Evolutionary conservation across 2,113 vertebrate species (phyloP).

Genomic region (Mastomys coucha): DNA sequence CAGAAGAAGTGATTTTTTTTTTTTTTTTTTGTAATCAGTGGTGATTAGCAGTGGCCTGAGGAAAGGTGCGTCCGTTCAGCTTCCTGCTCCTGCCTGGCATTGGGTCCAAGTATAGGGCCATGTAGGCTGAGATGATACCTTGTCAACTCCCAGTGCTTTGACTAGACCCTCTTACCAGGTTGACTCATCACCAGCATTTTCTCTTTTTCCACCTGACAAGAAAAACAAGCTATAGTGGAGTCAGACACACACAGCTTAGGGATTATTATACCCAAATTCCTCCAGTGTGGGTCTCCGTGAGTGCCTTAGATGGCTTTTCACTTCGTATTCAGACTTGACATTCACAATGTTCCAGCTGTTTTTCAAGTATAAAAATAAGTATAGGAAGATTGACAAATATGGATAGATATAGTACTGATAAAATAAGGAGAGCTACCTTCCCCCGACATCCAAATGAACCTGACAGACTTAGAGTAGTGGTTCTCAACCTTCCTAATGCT

Average conservation of each 20-base stretch:
- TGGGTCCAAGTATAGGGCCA: slow-evolving; percentile 34
- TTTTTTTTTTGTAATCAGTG: slow-evolving; percentile 59
- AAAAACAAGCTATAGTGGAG: not conserved
- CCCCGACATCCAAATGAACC: not conserved
- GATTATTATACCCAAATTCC: not conserved
- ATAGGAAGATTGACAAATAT: not conserved
- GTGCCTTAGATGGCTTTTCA: not conserved
- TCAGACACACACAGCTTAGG: slow-evolving; percentile 9
- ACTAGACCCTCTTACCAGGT: not conserved
- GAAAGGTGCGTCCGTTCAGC: slow-evolving; percentile 40
- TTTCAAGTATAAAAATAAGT: slow-evolving; percentile 24
- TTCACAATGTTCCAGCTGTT: not conserved
- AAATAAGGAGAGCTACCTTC: not conserved
- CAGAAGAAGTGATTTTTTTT: slow-evolving; percentile 66
- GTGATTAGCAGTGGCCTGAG: slow-evolving; percentile 61
- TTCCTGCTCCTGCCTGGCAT: slow-evolving; percentile 2
- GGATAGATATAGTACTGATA: not conserved
- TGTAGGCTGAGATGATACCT: not conserved
- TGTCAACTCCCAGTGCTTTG: slow-evolving; percentile 49
- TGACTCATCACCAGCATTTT: slow-evolving; percentile 7
- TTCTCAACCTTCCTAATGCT: not conserved
- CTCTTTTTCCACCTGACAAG: not conserved
- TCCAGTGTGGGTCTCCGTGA: not conserved
- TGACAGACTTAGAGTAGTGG: not conserved
- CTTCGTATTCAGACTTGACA: not conserved